phyloP scores from a whole-genome alignment of 2,797 vertebrate genomes.

The Chaetophractus vellerosus region DNA sequence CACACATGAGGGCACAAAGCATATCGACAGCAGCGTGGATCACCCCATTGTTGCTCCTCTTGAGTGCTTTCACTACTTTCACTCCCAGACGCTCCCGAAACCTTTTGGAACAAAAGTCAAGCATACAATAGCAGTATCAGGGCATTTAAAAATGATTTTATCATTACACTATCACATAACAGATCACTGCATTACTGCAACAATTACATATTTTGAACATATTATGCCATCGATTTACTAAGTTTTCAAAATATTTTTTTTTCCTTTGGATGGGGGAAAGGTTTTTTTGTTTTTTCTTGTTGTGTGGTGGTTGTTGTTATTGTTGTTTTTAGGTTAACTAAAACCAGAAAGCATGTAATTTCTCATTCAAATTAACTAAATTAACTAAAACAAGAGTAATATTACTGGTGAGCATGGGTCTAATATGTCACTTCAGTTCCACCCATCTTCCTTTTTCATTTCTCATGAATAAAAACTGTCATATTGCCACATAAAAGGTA shows the following conservation, averaged over 20 bases:
- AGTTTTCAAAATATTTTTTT: not conserved
- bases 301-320: too few species aligned
- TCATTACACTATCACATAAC: not conserved
- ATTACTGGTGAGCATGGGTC: not conserved
- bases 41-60: conserved; percentile 97
- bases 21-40: conserved; percentile 98
- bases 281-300: too few species aligned
- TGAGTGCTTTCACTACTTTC: conserved; percentile 99
- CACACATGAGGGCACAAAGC: conserved; percentile 99
- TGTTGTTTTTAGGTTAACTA: not conserved
- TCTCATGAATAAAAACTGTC: conserved; percentile 55
- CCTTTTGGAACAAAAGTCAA: conserved; percentile 88
- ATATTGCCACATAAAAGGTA: not conserved
- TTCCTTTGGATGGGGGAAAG: not conserved
- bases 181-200: not conserved
- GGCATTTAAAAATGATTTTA: not conserved
- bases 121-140: not conserved
- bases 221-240: not conserved
- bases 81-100: conserved; percentile 98
- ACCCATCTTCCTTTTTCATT: conserved; percentile 53
- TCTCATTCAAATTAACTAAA: conserved; percentile 31
- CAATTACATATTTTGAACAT: not conserved
- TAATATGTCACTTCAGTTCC: not conserved
- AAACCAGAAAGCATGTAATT: conserved; percentile 18
- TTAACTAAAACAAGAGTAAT: not conserved